Percentiles rank a stretch among this genome's conserved stretches.
phyloP scores from a whole-genome alignment of 2,113 vertebrate species.

The Triplophysa siluroides region DNA sequence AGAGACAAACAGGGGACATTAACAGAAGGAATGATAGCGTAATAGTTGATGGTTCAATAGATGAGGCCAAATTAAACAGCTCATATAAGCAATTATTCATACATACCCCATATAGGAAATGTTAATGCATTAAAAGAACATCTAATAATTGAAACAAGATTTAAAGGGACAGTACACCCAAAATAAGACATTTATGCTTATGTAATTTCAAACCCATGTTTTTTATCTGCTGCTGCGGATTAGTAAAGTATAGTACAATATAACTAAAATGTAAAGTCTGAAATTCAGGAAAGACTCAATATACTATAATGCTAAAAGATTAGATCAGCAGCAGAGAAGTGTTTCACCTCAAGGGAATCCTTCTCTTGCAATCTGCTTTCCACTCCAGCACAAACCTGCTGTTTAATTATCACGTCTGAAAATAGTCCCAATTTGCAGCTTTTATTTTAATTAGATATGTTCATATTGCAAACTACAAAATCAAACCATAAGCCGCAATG shows the following conservation, averaged over 20 bases:
- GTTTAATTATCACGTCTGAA: conserved; percentile 71
- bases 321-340: neutral
- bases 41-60: neutral
- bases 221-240: too few relatives aligned
- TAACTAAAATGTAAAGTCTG: neutral
- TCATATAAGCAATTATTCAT: neutral
- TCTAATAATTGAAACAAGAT: neutral
- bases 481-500: conserved; percentile 4
- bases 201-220: too few relatives aligned
- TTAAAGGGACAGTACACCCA: too few relatives aligned
- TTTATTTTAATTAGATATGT: neutral
- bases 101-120: neutral
- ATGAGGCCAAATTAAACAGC: neutral
- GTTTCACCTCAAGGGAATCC: conserved; percentile 34
- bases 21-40: neutral
- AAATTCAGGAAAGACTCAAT: neutral
- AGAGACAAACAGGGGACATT: conserved; percentile 36
- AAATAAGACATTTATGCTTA: too few relatives aligned
- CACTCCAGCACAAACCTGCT: conserved; percentile 18
- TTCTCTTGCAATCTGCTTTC: conserved; percentile 4
- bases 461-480: conserved; percentile 25
- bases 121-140: neutral
- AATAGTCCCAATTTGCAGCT: conserved; percentile 60
- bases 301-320: neutral
- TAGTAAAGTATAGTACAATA: neutral